These are phyloP conservation scores for Campylorhamphus procurvoides DNA, from an alignment of 2,113 vertebrate species.

Conservation along the genomic window DNA sequence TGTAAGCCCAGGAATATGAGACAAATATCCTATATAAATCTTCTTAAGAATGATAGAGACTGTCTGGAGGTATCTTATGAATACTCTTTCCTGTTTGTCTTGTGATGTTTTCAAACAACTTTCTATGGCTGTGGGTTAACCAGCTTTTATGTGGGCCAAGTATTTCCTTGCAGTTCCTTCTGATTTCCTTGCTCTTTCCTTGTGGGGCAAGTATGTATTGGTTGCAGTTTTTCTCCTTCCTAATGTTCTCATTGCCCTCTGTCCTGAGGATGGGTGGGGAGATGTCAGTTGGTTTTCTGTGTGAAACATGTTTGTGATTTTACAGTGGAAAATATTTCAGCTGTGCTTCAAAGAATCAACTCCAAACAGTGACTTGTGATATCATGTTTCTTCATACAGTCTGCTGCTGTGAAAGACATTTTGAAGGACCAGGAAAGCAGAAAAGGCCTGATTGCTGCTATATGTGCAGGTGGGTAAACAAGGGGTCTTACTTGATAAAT, in stretches of 20 bases:
- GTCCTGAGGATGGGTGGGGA: neutral
- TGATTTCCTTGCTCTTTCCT: neutral
- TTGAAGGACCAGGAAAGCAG: slow-evolving; percentile 90
- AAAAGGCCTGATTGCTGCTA: slow-evolving; percentile 95
- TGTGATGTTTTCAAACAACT: neutral
- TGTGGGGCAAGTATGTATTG: neutral
- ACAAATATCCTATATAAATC: neutral
- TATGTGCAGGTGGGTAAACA: slow-evolving; percentile 89
- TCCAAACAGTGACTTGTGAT: neutral
- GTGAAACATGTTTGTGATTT: neutral
- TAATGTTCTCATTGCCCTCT: neutral
- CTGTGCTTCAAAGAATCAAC: neutral
- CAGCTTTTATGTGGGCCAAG: neutral
- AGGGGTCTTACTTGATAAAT: neutral
- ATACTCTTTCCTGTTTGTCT: neutral
- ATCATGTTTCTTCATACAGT: slow-evolving; percentile 72
- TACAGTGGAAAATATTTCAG: neutral
- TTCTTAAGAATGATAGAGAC: neutral
- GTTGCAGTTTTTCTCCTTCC: neutral
- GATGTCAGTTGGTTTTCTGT: neutral
- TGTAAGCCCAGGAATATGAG: neutral
- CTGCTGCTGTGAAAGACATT: slow-evolving; percentile 88
- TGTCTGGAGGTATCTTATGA: neutral
- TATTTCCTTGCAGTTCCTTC: neutral
- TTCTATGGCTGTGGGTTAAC: neutral